These are phyloP conservation scores for Xestia ashworthii DNA, from an alignment of 2,888 invertebrate species.

Conservation along the genomic window DNA sequence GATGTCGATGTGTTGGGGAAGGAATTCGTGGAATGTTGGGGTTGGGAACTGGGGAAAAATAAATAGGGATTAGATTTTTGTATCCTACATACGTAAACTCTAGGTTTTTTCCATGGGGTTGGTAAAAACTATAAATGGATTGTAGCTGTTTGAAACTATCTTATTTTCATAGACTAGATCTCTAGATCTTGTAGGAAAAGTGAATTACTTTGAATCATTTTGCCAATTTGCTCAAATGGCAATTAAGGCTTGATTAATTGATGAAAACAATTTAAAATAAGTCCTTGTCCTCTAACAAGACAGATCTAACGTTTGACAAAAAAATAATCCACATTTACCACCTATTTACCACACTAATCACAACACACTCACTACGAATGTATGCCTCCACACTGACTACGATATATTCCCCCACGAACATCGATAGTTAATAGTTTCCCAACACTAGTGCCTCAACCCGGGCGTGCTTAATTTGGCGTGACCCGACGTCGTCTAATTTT, in stretches of 20 bases:
- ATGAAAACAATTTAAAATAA: not conserved
- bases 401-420: constrained; percentile 5
- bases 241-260: not conserved
- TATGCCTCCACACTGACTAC: not conserved
- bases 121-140: not conserved
- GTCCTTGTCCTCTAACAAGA: not conserved
- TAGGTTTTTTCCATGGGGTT: not conserved
- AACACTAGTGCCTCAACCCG: constrained; percentile 68
- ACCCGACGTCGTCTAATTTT: constrained; percentile 80
- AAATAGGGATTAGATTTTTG: not conserved
- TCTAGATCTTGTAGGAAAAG: not conserved
- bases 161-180: not conserved
- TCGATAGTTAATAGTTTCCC: constrained; percentile 67
- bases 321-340: constrained; percentile 3
- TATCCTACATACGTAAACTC: not conserved
- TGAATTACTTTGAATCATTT: not conserved
- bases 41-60: not conserved
- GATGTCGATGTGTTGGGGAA: constrained; percentile 34
- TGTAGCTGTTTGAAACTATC: not conserved
- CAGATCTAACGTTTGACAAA: not conserved
- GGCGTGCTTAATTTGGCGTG: constrained; percentile 81
- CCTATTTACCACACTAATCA: not conserved
- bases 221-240: not conserved
- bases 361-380: not conserved
- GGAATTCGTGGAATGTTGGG: constrained; percentile 30